phyloP scores from a whole-genome alignment of 2,888 invertebrate species.

The Cyaniris semiargus region DNA sequence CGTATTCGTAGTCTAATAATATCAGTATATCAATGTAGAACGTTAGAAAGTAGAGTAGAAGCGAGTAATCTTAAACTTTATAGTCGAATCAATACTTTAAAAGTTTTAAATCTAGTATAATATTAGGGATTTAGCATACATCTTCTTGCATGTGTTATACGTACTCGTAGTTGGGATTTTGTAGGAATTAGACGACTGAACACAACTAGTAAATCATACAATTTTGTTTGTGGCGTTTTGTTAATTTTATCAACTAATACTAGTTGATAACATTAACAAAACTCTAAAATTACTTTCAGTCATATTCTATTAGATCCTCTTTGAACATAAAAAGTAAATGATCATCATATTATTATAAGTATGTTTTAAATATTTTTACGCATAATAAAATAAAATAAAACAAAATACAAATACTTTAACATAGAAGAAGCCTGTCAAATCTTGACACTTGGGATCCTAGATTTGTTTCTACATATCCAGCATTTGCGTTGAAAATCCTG shows the following conservation, averaged over 20 bases:
- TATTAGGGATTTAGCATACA: slow-evolving; percentile 25
- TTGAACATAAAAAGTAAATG: not conserved
- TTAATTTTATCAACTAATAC: too few relatives aligned
- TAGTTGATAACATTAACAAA: not conserved
- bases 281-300: not conserved
- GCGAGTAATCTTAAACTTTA: slow-evolving; percentile 12
- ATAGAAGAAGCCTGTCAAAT: not conserved
- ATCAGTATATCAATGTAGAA: slow-evolving; percentile 23
- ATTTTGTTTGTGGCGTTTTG: not conserved
- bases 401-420: not conserved
- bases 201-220: slow-evolving; percentile 48
- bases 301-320: not conserved
- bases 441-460: not conserved
- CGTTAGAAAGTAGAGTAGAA: slow-evolving; percentile 25
- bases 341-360: too few relatives aligned
- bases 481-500: not conserved
- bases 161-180: slow-evolving; percentile 60
- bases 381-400: not conserved
- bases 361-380: not conserved
- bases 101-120: slow-evolving; percentile 27
- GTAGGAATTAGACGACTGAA: slow-evolving; percentile 63
- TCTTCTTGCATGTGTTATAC: slow-evolving; percentile 54
- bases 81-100: slow-evolving; percentile 27
- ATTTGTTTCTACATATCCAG: not conserved
- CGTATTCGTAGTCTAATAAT: slow-evolving; percentile 18